phyloP scores from a whole-genome alignment of 2,888 invertebrate genomes.

The Dynastes tityus region DNA sequence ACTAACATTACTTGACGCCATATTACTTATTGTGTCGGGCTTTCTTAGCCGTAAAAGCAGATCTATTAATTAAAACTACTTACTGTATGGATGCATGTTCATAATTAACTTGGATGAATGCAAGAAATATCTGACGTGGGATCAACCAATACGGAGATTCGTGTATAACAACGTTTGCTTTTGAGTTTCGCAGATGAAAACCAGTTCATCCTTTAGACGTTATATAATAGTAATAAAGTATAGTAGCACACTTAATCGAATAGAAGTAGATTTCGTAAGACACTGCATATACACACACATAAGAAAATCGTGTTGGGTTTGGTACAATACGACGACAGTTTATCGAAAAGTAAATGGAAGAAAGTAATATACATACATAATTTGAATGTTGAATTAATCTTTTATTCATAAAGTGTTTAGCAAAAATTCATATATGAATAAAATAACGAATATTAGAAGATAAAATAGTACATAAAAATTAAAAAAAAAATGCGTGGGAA shows the following conservation, averaged over 20 bases:
- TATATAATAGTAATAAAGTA: constrained; percentile 6
- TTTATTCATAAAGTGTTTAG: not conserved
- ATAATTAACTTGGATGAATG: not conserved
- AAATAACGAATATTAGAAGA: too few relatives aligned
- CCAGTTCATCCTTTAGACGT: constrained; percentile 22
- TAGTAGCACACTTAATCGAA: constrained; percentile 15
- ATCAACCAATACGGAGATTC: not conserved
- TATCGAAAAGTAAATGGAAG: not conserved
- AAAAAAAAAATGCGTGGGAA: too few relatives aligned
- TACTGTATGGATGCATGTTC: not conserved
- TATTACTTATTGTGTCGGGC: not conserved
- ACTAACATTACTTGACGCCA: not conserved
- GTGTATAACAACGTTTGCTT: not conserved
- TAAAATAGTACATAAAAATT: too few relatives aligned
- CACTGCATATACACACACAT: not conserved
- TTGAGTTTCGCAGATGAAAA: not conserved
- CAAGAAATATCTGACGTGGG: not conserved
- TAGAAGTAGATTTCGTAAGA: constrained; percentile 1
- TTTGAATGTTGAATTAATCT: not conserved
- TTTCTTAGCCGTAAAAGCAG: not conserved
- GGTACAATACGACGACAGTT: not conserved
- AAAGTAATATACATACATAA: not conserved
- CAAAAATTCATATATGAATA: too few relatives aligned
- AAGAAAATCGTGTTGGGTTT: not conserved
- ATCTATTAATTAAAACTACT: not conserved